A percentile compares a stretch with the other conserved stretches of the same genome.
Evolutionary conservation across 2,888 invertebrate species (phyloP).

Genomic region (Drosophila histrio): DNA sequence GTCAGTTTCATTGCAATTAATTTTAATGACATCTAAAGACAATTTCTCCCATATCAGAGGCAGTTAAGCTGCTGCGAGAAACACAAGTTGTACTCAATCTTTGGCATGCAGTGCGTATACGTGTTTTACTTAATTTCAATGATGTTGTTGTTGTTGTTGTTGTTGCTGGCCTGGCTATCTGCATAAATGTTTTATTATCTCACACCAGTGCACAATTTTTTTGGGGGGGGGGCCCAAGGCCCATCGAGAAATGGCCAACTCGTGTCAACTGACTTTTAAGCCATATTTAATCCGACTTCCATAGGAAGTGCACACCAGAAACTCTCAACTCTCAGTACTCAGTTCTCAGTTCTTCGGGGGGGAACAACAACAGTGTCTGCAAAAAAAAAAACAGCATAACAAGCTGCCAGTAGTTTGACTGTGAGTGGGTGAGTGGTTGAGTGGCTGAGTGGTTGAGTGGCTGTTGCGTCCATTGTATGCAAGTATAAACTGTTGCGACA

Average conservation of each 20-base stretch:
- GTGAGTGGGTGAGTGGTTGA: conserved; percentile 9
- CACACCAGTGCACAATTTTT: conserved; percentile 63
- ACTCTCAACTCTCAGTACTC: conserved; percentile 13
- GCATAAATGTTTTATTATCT: conserved; percentile 76
- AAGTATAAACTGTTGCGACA: conserved; percentile 76
- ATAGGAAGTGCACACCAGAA: conserved; percentile 64
- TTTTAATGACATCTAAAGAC: conserved; percentile 67
- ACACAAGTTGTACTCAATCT: neutral
- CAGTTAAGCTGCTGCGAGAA: neutral
- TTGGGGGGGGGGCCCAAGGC: conserved; percentile 37
- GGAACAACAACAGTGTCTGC: conserved; percentile 11
- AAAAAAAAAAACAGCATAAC: conserved; percentile 44
- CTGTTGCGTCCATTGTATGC: conserved; percentile 19
- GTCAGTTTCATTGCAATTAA: conserved; percentile 52
- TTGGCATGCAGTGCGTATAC: conserved; percentile 47
- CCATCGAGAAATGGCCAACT: conserved; percentile 72
- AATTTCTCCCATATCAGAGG: conserved; percentile 30
- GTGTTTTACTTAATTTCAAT: conserved; percentile 73
- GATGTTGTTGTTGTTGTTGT: conserved; percentile 66
- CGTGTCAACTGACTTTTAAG: conserved; percentile 78
- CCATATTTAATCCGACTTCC: conserved; percentile 74
- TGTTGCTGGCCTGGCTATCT: conserved; percentile 62
- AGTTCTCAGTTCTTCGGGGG: neutral
- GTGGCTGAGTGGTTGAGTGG: conserved; percentile 3
- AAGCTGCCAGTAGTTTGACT: conserved; percentile 41